Evolutionary conservation across 2,888 invertebrate species (phyloP).

Genomic region (Agrenia bidenticulata): DNA sequence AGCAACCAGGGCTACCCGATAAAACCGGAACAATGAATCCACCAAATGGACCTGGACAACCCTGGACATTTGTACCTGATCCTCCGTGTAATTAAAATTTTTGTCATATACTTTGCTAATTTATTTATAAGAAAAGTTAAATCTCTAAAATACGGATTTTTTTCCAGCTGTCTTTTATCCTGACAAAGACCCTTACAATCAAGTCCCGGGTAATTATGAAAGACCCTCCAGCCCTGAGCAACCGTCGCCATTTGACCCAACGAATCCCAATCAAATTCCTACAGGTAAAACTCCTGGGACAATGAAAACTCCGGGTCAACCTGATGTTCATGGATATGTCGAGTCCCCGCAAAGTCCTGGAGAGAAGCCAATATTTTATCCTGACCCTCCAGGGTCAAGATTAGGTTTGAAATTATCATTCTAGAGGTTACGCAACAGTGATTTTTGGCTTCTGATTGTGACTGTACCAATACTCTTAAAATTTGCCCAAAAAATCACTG

Average conservation of each 20-base stretch:
- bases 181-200: background rate
- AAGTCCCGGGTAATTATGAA: background rate
- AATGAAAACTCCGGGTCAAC: background rate
- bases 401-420: too few relatives aligned
- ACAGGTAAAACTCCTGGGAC: background rate
- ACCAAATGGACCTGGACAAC: background rate
- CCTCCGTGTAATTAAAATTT: conserved; percentile 3
- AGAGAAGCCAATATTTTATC: background rate
- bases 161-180: background rate
- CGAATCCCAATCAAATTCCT: background rate
- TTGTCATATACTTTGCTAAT: background rate
- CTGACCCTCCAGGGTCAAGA: background rate
- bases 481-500: too few relatives aligned
- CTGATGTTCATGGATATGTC: conserved; percentile 2
- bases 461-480: too few relatives aligned
- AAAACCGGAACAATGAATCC: background rate
- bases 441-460: too few relatives aligned
- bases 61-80: background rate
- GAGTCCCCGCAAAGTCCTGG: background rate
- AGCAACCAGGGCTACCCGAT: background rate
- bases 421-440: too few relatives aligned
- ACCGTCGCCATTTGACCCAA: background rate
- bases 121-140: background rate
- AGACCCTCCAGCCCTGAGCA: background rate
- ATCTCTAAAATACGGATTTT: background rate